Evolutionary conservation across 2,113 vertebrate genomes (phyloP).

Genomic region (Nesospiza acunhae): DNA sequence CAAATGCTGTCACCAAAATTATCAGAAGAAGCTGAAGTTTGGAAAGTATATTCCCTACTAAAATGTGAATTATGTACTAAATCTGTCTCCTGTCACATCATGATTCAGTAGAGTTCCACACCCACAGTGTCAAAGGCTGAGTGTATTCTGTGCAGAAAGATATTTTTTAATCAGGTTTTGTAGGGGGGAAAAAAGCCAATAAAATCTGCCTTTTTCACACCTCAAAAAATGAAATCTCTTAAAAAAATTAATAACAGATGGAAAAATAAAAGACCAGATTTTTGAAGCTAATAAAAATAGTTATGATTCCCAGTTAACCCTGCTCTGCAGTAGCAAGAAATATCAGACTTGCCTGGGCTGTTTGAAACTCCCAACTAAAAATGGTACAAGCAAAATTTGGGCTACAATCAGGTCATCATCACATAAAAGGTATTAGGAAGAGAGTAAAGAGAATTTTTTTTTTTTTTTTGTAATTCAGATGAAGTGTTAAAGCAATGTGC

Average conservation of each 20-base stretch:
- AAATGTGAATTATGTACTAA: not conserved
- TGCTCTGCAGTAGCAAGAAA: not conserved
- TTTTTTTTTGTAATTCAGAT: not conserved
- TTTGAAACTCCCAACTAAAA: not conserved
- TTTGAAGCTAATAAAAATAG: not conserved
- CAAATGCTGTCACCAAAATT: not conserved
- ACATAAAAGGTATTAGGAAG: not conserved
- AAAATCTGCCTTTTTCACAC: not conserved
- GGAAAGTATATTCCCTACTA: not conserved
- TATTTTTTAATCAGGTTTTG: not conserved
- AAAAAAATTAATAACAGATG: slow-evolving; percentile 3
- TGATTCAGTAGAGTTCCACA: not conserved
- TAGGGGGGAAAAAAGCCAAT: not conserved
- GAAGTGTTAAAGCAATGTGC: not conserved
- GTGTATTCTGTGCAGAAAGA: not conserved
- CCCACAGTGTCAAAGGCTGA: not conserved
- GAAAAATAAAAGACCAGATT: slow-evolving; percentile 6
- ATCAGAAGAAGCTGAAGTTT: not conserved
- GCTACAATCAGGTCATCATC: not conserved
- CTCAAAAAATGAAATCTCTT: not conserved
- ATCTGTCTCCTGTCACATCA: not conserved
- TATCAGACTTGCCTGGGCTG: not conserved
- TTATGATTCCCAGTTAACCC: not conserved
- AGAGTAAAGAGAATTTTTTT: not conserved
- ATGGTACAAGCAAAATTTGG: not conserved